Evolutionary conservation across 2,888 invertebrate genomes (phyloP), one percentile per base, ranked within the genome.

Genomic region (Branchipolynoe longqiensis): DNA sequence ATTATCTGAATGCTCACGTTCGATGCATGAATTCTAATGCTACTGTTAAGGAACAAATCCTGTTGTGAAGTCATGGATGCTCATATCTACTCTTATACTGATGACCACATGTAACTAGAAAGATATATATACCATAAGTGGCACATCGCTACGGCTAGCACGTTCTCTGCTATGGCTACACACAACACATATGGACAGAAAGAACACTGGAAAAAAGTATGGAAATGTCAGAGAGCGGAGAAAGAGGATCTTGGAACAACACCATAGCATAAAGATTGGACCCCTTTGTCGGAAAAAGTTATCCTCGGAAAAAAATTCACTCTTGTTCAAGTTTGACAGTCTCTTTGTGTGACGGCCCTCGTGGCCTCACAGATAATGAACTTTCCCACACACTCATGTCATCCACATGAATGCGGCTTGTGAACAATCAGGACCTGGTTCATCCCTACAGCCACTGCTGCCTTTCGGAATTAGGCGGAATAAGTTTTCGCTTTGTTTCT

Each of bases 151-250:
- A 78, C 78, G 28, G 28, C 78, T 78, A 78, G 78, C 48, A 78
- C 78, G 48, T 78, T 48, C 54, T 12, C 28, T 48, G n/a, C 78
- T 78, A 78, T 48, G 78, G 28, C 48, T 54, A 78, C 78, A 41
- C 78, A 78, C 78, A 78, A 78, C 78, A 78, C 78, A 78, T 54
- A 78, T 78, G 78, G 78, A 78, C 78, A 78, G 78, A 78, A 78
- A 78, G 78, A 78, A 78, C 78, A 78, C 69, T 78, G 78, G 78
- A 78, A 78, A n/a, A 78, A 78, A 78, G 78, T 78, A 78, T 78
- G 78, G 78, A 78, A 78, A 48, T 78, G 78, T 78, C 54, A 41
- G 78, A 54, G 54, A 54, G 31, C 8, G 78, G 33, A 78, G 54
- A 48, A 78, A 41, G n/a, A 41, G 78, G 78, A 78, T 41, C 48